phyloP scores from a whole-genome alignment of 2,888 invertebrate genomes.

The Augiades crinisus region DNA sequence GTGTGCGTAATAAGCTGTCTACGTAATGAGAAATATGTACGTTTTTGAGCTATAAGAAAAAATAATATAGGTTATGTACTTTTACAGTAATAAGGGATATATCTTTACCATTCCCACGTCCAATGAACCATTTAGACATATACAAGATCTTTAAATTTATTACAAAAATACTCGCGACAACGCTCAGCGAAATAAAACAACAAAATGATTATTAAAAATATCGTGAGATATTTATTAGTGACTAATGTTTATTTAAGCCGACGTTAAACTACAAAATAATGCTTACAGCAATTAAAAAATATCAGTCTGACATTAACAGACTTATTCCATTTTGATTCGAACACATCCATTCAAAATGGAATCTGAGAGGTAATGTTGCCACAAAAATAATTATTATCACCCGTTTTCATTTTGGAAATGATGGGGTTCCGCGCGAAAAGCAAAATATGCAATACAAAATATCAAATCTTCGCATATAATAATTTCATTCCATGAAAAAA shows the following conservation, averaged over 20 bases:
- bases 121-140: too few species aligned
- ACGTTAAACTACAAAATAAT: constrained; percentile 20
- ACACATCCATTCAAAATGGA: constrained; percentile 36
- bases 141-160: too few species aligned
- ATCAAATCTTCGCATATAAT: constrained; percentile 2
- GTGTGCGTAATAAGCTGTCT: too few species aligned
- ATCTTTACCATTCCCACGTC: too few species aligned
- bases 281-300: constrained; percentile 30
- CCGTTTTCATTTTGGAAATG: constrained; percentile 29
- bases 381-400: constrained; percentile 41
- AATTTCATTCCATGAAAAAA: constrained; percentile 16
- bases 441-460: constrained; percentile 20
- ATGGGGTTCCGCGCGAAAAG: constrained; percentile 17
- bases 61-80: too few species aligned
- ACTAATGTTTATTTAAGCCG: constrained; percentile 22
- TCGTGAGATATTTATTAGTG: constrained; percentile 28
- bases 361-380: constrained; percentile 53
- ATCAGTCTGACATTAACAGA: constrained; percentile 59
- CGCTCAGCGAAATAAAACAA: constrained; percentile 34
- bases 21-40: too few species aligned
- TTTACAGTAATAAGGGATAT: too few species aligned
- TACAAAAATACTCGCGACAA: constrained; percentile 38
- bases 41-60: too few species aligned
- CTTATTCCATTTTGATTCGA: constrained; percentile 44
- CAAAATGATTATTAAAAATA: constrained; percentile 34